Evolutionary conservation across 2,797 vertebrate species (phyloP).

Genomic region (Todus mexicanus): DNA sequence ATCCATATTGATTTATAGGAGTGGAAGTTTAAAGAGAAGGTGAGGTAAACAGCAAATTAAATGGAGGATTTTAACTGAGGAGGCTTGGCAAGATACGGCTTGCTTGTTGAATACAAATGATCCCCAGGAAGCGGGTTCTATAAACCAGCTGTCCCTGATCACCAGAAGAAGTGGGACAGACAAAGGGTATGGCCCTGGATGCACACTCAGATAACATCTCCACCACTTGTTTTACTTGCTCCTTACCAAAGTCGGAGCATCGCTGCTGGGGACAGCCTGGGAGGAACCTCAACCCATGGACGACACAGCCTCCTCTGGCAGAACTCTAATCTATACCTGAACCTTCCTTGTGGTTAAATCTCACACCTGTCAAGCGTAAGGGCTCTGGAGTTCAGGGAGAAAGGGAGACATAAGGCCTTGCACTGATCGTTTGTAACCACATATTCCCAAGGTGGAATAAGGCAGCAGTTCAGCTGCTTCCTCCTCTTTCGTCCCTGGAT

Average conservation of each 20-base stretch:
- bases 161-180: not conserved
- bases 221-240: not conserved
- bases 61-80: conserved; percentile 9
- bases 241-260: not conserved
- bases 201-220: not conserved
- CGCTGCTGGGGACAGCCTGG: not conserved
- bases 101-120: not conserved
- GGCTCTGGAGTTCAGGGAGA: not conserved
- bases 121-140: not conserved
- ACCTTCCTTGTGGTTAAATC: not conserved
- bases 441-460: not conserved
- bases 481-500: not conserved
- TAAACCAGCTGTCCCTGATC: not conserved
- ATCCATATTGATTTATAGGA: conserved; percentile 65
- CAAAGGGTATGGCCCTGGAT: not conserved
- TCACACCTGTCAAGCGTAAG: not conserved
- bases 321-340: rapidly evolving
- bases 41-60: conserved; percentile 23
- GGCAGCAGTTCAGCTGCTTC: not conserved
- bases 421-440: not conserved
- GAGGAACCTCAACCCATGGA: not conserved
- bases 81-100: not conserved
- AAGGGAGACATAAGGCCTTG: not conserved
- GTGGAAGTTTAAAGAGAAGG: conserved; percentile 49
- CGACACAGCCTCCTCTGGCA: not conserved